Conservation (phyloP, 2,113 vertebrate species). For the Pogona vitticeps region DNA sequence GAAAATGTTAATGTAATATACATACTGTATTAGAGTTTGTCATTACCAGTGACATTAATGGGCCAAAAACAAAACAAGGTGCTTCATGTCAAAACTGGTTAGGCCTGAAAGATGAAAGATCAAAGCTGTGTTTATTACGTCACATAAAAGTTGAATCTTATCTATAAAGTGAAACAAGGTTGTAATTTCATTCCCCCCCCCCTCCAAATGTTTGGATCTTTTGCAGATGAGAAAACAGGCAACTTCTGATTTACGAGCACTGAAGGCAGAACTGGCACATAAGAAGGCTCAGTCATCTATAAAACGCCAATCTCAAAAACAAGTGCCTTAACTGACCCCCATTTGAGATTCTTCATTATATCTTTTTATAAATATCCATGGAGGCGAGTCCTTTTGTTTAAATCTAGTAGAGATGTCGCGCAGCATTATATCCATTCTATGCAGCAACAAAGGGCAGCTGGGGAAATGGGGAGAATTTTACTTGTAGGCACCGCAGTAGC, state of each 20-base stretch:
- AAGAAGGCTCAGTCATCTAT: constrained; percentile 83
- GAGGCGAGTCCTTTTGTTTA: constrained; percentile 34
- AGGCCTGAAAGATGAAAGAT: constrained; percentile 19
- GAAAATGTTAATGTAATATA: not conserved
- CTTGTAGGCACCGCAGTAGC: not conserved
- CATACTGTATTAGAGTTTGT: not conserved
- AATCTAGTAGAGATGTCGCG: not conserved
- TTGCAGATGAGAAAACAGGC: constrained; percentile 89
- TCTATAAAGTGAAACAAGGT: constrained; percentile 21
- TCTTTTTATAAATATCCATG: constrained; percentile 6
- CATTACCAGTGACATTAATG: constrained; percentile 18
- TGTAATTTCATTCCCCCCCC: constrained; percentile 22
- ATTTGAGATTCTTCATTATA: not conserved
- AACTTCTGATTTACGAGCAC: constrained; percentile 78
- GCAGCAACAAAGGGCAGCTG: not conserved
- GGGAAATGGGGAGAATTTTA: not conserved
- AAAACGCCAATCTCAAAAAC: constrained; percentile 48
- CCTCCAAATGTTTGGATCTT: constrained; percentile 36
- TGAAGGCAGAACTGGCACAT: constrained; percentile 86
- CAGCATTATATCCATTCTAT: not conserved
- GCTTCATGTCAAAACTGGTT: not conserved
- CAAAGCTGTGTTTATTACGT: constrained; percentile 22
- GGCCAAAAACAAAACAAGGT: not conserved
- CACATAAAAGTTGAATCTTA: constrained; percentile 23
- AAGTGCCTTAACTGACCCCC: constrained; percentile 24